Conservation (phyloP, 2,113 vertebrate species). For the Tringa solitaria region DNA sequence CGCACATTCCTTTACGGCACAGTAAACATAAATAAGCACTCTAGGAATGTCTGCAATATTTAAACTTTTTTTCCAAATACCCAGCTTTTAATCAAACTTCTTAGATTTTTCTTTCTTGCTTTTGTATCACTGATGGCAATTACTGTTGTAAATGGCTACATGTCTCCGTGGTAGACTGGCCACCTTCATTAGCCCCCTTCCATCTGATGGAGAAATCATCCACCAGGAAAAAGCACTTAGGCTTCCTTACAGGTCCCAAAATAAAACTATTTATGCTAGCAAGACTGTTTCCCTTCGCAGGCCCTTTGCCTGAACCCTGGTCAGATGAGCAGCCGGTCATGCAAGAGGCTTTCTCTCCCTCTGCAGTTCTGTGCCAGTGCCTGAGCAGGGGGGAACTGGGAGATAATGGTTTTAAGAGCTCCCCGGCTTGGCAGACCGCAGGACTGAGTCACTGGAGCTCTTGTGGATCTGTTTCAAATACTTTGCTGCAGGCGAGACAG, state of each 20-base stretch:
- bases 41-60: background rate
- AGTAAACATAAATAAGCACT: background rate
- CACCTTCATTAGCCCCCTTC: background rate
- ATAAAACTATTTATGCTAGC: constrained; percentile 26
- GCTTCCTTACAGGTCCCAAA: constrained; percentile 24
- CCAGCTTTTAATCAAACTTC: background rate
- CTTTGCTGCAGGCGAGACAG: background rate
- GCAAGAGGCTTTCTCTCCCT: background rate
- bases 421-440: background rate
- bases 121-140: background rate
- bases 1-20: background rate
- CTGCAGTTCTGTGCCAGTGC: background rate
- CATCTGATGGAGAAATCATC: background rate
- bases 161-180: background rate
- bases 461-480: background rate
- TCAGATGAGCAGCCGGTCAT: background rate
- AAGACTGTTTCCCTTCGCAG: constrained; percentile 47
- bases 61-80: background rate
- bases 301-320: constrained; percentile 36
- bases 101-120: background rate
- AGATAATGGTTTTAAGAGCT: background rate
- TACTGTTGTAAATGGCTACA: background rate
- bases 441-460: background rate
- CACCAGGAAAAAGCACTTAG: background rate
- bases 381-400: background rate